Conservation (phyloP, 2,797 vertebrate species). For the Molothrus ater region DNA sequence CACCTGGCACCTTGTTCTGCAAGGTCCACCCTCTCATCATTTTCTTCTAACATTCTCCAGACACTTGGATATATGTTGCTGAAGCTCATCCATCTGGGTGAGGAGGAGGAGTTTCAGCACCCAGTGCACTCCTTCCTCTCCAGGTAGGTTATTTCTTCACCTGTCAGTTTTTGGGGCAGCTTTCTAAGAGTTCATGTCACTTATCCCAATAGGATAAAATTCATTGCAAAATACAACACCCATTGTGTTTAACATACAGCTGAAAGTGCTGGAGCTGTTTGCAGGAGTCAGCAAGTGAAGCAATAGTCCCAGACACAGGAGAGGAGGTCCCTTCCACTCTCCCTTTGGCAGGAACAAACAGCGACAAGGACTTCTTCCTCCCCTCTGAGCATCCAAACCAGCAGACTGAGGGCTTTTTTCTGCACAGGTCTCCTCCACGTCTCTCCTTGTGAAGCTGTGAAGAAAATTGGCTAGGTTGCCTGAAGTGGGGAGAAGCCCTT, state of each 20-base stretch:
- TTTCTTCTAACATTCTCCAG: neutral
- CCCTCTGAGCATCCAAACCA: neutral
- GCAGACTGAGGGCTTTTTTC: neutral
- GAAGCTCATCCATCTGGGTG: neutral
- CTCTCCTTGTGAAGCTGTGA: neutral
- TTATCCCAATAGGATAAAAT: neutral
- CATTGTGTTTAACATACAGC: neutral
- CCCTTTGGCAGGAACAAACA: neutral
- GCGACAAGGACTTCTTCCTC: neutral
- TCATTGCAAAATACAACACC: neutral
- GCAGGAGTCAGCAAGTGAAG: neutral
- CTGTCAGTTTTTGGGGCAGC: neutral
- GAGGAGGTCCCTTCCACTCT: neutral
- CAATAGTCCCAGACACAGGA: neutral
- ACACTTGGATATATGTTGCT: neutral
- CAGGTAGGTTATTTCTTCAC: neutral
- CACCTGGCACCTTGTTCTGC: neutral
- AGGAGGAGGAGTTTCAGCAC: neutral
- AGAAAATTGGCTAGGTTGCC: neutral
- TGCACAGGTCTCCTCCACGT: neutral
- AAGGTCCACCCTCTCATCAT: neutral
- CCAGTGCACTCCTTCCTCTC: neutral
- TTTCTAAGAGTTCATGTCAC: neutral
- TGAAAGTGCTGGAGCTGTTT: neutral
- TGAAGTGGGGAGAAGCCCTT: neutral